phyloP scores from a whole-genome alignment of 2,888 invertebrate species.

The Hybos culiciformis region DNA sequence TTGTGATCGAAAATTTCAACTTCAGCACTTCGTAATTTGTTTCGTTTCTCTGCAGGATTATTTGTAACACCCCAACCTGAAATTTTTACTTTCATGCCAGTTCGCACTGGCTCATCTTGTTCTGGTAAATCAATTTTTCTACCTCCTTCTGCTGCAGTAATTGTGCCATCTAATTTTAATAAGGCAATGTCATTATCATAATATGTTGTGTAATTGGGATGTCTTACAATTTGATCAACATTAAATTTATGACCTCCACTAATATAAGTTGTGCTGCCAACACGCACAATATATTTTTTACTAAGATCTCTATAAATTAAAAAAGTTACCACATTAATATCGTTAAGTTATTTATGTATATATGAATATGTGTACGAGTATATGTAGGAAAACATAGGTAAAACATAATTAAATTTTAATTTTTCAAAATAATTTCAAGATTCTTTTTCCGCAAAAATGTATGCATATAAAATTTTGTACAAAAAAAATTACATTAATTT shows the following conservation, averaged over 20 bases:
- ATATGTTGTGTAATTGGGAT: conserved; percentile 4
- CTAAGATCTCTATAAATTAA: neutral
- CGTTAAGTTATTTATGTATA: no score
- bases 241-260: conserved; percentile 7
- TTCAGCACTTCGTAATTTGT: conserved; percentile 5
- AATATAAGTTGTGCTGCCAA: conserved; percentile 5
- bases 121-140: conserved; percentile 5
- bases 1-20: conserved; percentile 10
- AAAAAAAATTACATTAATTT: no score
- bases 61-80: conserved; percentile 14
- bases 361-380: no score
- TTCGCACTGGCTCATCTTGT: conserved; percentile 3
- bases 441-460: no score
- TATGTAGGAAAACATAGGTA: no score
- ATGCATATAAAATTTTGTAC: no score
- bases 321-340: no score
- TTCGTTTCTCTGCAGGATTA: neutral
- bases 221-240: conserved; percentile 2
- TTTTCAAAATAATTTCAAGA: no score
- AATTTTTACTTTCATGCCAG: conserved; percentile 9
- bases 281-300: conserved; percentile 3
- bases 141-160: neutral
- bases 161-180: conserved; percentile 3
- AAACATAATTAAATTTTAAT: no score
- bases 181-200: conserved; percentile 7